These are phyloP conservation scores for Odontamblyopus rebecca DNA, from an alignment of 2,797 vertebrate species.

Conservation along the genomic window DNA sequence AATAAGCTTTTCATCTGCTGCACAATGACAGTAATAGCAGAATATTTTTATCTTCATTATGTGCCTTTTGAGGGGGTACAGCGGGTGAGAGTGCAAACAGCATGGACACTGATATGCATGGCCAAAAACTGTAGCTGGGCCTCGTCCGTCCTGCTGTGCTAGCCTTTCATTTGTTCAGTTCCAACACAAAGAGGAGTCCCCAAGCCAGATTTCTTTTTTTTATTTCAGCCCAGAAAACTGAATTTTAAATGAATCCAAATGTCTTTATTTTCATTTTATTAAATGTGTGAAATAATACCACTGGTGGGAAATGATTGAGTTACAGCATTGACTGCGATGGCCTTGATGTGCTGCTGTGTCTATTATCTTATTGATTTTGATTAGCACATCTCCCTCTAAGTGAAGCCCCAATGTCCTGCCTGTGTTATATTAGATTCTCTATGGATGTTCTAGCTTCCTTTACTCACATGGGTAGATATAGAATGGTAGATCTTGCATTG, in stretches of 20 bases:
- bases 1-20: constrained; percentile 57
- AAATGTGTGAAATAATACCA: neutral
- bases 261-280: neutral
- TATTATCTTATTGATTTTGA: neutral
- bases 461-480: too few relatives aligned
- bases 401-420: too few relatives aligned
- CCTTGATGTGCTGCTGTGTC: neutral
- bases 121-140: constrained; percentile 18
- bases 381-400: too few relatives aligned
- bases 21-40: constrained; percentile 38
- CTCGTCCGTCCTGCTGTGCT: constrained; percentile 15
- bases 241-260: constrained; percentile 1
- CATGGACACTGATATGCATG: constrained; percentile 26
- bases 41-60: constrained; percentile 34
- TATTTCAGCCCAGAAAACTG: constrained; percentile 18
- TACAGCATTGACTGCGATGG: neutral
- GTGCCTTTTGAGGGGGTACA: constrained; percentile 18
- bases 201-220: constrained; percentile 10
- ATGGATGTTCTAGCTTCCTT: too few relatives aligned
- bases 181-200: constrained; percentile 23
- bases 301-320: neutral
- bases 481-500: too few relatives aligned
- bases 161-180: constrained; percentile 39
- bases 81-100: constrained; percentile 35
- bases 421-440: too few relatives aligned